Conservation (phyloP, 2,113 vertebrate genomes). For the Indri indri region DNA sequence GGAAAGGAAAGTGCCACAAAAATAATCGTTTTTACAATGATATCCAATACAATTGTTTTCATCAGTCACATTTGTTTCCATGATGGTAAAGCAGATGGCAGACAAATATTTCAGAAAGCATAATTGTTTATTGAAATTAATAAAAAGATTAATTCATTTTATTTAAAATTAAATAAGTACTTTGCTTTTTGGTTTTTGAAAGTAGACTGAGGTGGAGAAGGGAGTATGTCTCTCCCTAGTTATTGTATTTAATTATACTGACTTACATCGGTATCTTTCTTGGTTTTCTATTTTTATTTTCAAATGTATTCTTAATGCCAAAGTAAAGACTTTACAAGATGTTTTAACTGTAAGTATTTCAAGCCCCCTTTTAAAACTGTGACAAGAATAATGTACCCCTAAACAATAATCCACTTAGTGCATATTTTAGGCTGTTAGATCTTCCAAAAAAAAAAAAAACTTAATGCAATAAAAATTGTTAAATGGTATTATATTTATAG, state of each 20-base stretch:
- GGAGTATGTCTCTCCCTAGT: neutral
- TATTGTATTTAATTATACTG: neutral
- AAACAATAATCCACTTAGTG: slow-evolving; percentile 29
- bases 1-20: neutral
- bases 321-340: slow-evolving; percentile 42
- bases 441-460: slow-evolving; percentile 70
- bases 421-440: neutral
- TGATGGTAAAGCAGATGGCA: neutral
- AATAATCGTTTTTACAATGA: neutral
- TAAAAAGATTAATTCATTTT: neutral
- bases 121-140: neutral
- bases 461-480: slow-evolving; percentile 75
- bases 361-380: slow-evolving; percentile 59
- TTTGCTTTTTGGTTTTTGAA: neutral
- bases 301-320: neutral
- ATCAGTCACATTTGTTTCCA: neutral
- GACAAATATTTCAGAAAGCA: neutral
- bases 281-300: neutral
- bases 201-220: neutral
- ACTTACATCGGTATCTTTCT: neutral
- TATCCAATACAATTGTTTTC: neutral
- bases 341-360: slow-evolving; percentile 69
- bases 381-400: neutral
- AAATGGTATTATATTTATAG: slow-evolving; percentile 79
- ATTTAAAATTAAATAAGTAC: neutral